Conservation (phyloP, 2,113 vertebrate genomes). For the Apodemus speciosus region DNA sequence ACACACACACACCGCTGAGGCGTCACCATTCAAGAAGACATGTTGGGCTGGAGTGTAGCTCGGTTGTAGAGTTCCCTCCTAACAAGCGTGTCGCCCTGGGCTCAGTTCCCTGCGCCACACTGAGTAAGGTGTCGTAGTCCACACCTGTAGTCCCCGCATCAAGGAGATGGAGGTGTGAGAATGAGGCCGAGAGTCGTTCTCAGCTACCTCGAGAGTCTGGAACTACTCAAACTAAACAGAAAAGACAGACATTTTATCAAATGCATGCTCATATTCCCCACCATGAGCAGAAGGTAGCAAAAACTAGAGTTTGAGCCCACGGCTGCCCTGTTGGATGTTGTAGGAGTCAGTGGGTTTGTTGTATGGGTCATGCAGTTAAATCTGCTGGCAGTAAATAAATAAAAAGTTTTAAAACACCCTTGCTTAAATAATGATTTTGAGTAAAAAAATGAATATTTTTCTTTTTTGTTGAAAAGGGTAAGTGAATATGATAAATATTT, state of each 20-base stretch:
- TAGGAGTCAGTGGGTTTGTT: background rate
- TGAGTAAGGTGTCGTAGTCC: background rate
- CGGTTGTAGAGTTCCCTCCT: background rate
- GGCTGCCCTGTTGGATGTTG: background rate
- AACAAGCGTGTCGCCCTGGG: background rate
- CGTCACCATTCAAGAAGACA: background rate
- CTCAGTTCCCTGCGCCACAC: background rate
- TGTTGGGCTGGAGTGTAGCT: background rate
- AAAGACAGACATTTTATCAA: background rate
- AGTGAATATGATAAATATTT: conserved; percentile 22
- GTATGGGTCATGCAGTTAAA: background rate
- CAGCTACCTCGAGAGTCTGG: background rate
- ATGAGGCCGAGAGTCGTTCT: no score
- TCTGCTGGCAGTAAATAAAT: background rate
- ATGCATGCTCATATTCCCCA: conserved; percentile 2
- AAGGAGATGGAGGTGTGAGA: background rate
- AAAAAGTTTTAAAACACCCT: background rate
- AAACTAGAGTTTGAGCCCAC: background rate
- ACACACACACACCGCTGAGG: background rate
- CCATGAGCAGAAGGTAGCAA: background rate
- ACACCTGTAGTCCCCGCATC: background rate
- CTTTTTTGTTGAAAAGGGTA: conserved; percentile 47
- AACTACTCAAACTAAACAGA: background rate
- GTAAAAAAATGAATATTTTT: conserved; percentile 30
- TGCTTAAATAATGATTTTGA: background rate